Evolutionary conservation across 1,140 invertebrate genomes (phyloP), one percentile per base, ranked within the genome.

Genomic region (Drosophila funebris): DNA sequence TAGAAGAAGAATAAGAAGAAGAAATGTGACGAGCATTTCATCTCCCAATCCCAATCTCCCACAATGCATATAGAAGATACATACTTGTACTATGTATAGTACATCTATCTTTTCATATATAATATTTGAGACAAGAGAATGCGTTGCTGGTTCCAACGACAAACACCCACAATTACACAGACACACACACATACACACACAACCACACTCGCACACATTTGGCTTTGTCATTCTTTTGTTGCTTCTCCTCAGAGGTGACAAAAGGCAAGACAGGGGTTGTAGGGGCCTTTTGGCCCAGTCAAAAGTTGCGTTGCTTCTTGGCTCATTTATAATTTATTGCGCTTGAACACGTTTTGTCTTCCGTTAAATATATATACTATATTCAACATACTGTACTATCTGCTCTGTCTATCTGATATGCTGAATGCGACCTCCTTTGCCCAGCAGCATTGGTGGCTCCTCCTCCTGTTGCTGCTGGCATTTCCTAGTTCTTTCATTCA

Each of bases 311-410:
- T 73, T 54, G 58, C 66, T 63, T 78, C 64, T 41, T 16, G 73
- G 73, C 69, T 76, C 73, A 76, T 76, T 75, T 73, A 76, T 84
- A 84, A 84, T 84, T 84, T 79, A 84, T 84, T 71, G 73, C 54
- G 80, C 76, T 78, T 68, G 80, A 84, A 84, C 81, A 84, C 76
- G 80, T 84, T 84, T 84, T 33, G 46, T 33, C 33, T 54, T 50
- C 53, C 62, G 24, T 16, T 46, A 46, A 52, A 62, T 14, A 24
- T 8, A 33, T 37, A 46, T 24, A 46, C 14, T 20, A 29, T 50
- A 24, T 60, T 14, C 5, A 31, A 29, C 53, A 33, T 64, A 14
- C 3, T 31, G 24, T 41, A 13, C n/a, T 3, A 36, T 36, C 33
- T 36, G 33, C 11, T 3, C 29, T 48, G 36, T 64, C 46, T 14